Conservation (phyloP, 2,113 vertebrate genomes). For the Aleadryas rufinucha region DNA sequence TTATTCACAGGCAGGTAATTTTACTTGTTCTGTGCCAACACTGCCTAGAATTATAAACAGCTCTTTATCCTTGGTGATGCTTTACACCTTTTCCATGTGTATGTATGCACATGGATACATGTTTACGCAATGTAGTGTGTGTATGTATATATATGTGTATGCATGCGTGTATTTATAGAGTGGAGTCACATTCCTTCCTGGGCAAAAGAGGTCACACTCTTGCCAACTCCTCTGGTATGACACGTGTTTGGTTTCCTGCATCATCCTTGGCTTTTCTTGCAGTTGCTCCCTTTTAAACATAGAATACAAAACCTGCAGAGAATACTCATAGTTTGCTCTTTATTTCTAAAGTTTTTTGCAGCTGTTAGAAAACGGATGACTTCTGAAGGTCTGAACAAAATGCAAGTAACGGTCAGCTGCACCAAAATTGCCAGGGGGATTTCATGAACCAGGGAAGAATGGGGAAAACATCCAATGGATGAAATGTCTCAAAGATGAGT, state of each 20-base stretch:
- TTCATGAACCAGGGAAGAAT: background rate
- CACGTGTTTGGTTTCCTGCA: rapidly evolving
- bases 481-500: background rate
- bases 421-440: background rate
- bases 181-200: background rate
- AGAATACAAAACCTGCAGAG: background rate
- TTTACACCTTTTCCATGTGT: background rate
- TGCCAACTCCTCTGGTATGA: background rate
- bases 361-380: rapidly evolving
- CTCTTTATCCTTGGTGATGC: background rate
- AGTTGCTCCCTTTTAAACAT: background rate
- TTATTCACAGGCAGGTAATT: background rate
- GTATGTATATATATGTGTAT: rapidly evolving
- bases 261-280: background rate
- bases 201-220: background rate
- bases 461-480: background rate
- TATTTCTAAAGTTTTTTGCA: background rate
- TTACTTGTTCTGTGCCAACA: background rate
- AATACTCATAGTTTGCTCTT: background rate
- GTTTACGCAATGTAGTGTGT: background rate
- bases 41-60: background rate
- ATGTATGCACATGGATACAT: too few species aligned
- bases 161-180: background rate
- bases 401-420: background rate
- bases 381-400: background rate